Conservation (phyloP, 2,113 vertebrate genomes). For the Oncorhynchus nerka region DNA sequence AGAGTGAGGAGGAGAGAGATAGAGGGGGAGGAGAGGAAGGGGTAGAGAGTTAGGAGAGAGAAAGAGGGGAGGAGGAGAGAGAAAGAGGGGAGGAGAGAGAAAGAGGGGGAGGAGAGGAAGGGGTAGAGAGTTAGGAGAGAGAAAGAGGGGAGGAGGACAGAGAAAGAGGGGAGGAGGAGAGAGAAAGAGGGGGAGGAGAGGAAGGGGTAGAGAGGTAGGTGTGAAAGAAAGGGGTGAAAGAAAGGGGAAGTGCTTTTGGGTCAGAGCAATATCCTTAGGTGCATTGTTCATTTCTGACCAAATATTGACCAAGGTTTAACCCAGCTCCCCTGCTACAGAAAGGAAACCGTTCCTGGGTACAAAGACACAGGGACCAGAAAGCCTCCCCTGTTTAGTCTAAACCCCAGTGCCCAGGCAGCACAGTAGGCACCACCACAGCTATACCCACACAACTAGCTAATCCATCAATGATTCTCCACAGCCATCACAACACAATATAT, state of each 20-base stretch:
- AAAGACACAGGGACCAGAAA: no score
- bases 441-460: neutral
- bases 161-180: no score
- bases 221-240: slow-evolving; percentile 33
- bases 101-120: no score
- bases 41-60: neutral
- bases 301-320: slow-evolving; percentile 9
- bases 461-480: slow-evolving; percentile 37
- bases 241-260: slow-evolving; percentile 31
- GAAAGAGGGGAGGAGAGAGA: neutral
- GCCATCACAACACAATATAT: slow-evolving; percentile 22
- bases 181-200: neutral
- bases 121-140: neutral
- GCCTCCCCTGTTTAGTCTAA: no score
- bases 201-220: no score
- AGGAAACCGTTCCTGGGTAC: no score
- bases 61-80: no score
- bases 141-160: neutral
- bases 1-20: neutral
- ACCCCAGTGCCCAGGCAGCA: no score
- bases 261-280: slow-evolving; percentile 4
- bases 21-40: neutral
- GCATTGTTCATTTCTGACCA: neutral
- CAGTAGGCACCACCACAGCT: slow-evolving; percentile 2
- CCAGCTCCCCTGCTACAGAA: neutral